phyloP scores from a whole-genome alignment of 23 tunicate genomes.

The Botrylloides violaceus region DNA sequence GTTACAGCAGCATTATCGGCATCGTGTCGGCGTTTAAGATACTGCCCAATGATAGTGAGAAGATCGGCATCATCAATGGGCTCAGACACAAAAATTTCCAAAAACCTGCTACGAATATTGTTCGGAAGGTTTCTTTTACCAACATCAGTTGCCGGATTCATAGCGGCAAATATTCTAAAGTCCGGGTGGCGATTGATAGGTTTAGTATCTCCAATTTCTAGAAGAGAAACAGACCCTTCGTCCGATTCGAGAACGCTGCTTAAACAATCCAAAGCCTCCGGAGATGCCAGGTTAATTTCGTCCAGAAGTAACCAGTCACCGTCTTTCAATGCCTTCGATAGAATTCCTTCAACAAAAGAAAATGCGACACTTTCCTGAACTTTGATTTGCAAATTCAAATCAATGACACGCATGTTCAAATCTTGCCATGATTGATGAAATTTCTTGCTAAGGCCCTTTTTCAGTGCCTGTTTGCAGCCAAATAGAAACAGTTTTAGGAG shows the following conservation, averaged over 20 bases:
- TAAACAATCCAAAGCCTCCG: conserved; percentile 88
- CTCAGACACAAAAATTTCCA: conserved; percentile 84
- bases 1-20: conserved; percentile 26
- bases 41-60: conserved; percentile 55
- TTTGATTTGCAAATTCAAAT: conserved; percentile 46
- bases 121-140: conserved; percentile 79
- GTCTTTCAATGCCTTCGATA: conserved; percentile 11
- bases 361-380: conserved; percentile 68
- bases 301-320: conserved; percentile 97
- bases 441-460: background rate
- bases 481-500: conserved; percentile 47
- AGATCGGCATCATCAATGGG: conserved; percentile 59
- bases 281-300: conserved; percentile 88
- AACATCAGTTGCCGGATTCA: conserved; percentile 98
- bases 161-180: conserved; percentile 84
- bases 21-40: conserved; percentile 25
- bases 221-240: conserved; percentile 70
- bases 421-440: conserved; percentile 33
- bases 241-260: conserved; percentile 88
- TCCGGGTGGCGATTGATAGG: conserved; percentile 68
- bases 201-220: conserved; percentile 87
- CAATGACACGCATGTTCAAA: conserved; percentile 19
- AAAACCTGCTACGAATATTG: conserved; percentile 78
- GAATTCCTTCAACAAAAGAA: conserved; percentile 77
- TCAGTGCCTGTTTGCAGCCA: conserved; percentile 44